Conservation (phyloP, 1,140 invertebrate genomes). For the Drosophila hydei region DNA sequence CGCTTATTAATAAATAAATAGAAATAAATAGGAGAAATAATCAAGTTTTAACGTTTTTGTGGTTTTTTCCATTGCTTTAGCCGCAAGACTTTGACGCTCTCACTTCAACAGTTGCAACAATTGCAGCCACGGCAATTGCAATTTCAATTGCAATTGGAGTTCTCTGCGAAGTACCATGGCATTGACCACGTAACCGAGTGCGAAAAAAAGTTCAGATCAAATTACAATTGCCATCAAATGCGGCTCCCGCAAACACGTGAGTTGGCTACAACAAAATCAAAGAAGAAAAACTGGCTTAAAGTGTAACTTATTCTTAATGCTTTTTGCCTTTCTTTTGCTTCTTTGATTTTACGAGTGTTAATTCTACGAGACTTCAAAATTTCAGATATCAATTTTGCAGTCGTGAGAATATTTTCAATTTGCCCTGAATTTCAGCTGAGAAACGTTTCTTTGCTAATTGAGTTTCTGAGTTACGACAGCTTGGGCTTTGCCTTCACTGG, state of each 20-base stretch:
- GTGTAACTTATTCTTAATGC: not conserved
- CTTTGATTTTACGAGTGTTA: not conserved
- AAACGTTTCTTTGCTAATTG: not conserved
- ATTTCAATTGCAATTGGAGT: constrained; percentile 14
- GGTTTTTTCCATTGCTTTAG: constrained; percentile 31
- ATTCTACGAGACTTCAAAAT: not conserved
- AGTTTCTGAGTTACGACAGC: too few relatives aligned
- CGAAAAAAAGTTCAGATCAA: constrained; percentile 59
- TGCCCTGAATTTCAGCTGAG: not conserved
- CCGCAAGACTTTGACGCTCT: constrained; percentile 62
- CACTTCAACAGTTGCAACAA: constrained; percentile 35
- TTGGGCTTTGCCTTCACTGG: not conserved
- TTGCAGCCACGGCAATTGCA: constrained; percentile 1
- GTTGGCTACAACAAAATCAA: constrained; percentile 24
- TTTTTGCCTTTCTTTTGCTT: not conserved
- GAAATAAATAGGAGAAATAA: constrained; percentile 11
- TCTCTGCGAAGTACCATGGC: constrained; percentile 46
- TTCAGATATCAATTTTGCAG: not conserved
- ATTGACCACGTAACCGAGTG: constrained; percentile 82
- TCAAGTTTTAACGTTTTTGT: constrained; percentile 40
- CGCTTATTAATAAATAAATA: constrained; percentile 3
- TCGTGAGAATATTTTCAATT: too few relatives aligned
- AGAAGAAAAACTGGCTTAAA: constrained; percentile 17
- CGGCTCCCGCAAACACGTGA: constrained; percentile 70
- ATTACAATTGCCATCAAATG: constrained; percentile 66